These are phyloP conservation scores for Taeniopygia guttata DNA, from an alignment of 2,797 vertebrate species.

Conservation along the genomic window DNA sequence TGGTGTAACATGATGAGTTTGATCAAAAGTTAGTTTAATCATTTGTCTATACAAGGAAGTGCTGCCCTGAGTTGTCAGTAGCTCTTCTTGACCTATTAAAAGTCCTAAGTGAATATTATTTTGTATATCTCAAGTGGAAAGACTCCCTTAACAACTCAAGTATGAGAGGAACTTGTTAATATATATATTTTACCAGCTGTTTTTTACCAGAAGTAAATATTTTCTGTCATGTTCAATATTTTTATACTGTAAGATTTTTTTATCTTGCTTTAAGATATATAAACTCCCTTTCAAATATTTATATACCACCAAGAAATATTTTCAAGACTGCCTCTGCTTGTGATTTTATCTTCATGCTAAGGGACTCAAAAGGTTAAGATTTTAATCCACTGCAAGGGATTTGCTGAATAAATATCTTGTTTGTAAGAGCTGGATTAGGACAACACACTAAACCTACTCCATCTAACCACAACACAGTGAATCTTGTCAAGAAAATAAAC, in stretches of 20 bases:
- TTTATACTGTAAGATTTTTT: background rate
- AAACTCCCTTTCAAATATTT: background rate
- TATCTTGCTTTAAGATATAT: background rate
- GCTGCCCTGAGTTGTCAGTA: background rate
- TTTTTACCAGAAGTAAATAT: background rate
- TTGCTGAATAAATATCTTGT: slow-evolving; percentile 41
- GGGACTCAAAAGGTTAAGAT: slow-evolving; percentile 13
- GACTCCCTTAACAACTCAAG: background rate
- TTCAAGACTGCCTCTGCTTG: background rate
- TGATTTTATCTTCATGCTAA: slow-evolving; percentile 16
- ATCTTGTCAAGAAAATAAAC: slow-evolving; percentile 43
- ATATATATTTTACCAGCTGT: background rate
- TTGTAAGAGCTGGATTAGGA: slow-evolving; percentile 9
- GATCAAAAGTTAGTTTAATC: background rate
- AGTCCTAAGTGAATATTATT: background rate
- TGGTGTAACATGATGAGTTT: background rate
- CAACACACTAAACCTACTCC: background rate
- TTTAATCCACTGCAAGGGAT: slow-evolving; percentile 32
- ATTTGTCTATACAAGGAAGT: background rate
- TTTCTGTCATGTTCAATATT: background rate
- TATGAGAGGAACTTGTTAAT: background rate
- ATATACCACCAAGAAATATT: background rate
- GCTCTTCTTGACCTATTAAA: background rate
- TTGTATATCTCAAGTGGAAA: background rate
- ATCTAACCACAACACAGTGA: background rate